Conservation (phyloP, 2,113 vertebrate genomes). For the Myotis lucifugus region DNA sequence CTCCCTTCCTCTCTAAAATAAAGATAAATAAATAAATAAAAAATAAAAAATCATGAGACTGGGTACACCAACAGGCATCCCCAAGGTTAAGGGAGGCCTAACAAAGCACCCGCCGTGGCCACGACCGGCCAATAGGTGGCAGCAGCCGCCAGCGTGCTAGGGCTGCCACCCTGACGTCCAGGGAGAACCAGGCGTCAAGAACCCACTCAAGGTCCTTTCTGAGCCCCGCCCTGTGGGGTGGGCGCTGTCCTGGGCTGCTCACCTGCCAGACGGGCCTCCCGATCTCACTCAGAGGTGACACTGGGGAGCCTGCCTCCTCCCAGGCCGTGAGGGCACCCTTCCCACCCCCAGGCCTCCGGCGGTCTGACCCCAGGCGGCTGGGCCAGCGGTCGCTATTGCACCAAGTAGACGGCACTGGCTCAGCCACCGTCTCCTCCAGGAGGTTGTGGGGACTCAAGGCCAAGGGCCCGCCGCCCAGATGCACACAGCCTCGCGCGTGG, state of each 20-base stretch:
- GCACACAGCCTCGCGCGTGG: neutral
- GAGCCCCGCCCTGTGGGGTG: too few relatives aligned
- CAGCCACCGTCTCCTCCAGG: neutral
- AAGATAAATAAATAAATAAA: too few relatives aligned
- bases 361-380: neutral
- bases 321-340: neutral
- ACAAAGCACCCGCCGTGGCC: neutral
- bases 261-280: neutral
- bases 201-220: too few relatives aligned
- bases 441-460: neutral
- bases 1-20: too few relatives aligned
- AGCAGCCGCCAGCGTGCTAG: neutral
- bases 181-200: neutral
- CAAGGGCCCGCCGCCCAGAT: neutral
- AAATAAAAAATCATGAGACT: too few relatives aligned
- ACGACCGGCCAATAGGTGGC: neutral
- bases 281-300: neutral
- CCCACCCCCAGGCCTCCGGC: neutral
- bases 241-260: too few relatives aligned
- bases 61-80: too few relatives aligned
- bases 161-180: neutral
- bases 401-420: neutral
- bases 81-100: neutral
- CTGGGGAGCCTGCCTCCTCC: neutral
- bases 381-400: neutral